phyloP scores from a whole-genome alignment of 2,888 invertebrate genomes.

The Brachypalpus laphriformis region DNA sequence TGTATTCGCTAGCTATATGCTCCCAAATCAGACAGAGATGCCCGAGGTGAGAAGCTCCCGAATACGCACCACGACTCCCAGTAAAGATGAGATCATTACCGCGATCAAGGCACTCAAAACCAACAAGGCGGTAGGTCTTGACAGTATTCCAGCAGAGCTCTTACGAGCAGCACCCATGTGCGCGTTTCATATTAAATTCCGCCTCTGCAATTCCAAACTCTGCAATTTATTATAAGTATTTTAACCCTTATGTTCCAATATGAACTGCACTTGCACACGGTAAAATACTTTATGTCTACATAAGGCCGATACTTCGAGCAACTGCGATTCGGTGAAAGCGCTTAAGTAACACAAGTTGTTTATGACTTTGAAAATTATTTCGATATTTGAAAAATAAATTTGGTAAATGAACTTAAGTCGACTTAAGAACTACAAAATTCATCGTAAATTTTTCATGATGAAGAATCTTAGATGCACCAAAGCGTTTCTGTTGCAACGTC shows the following conservation, averaged over 20 bases:
- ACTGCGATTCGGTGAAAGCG: background rate
- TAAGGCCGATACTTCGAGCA: background rate
- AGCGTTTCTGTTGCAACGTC: background rate
- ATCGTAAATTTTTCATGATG: background rate
- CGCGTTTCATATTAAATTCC: too few relatives aligned
- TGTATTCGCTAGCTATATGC: too few relatives aligned
- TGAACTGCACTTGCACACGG: slow-evolving; percentile 18
- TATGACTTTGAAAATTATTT: slow-evolving; percentile 4
- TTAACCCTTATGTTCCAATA: slow-evolving; percentile 15
- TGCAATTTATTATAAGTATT: slow-evolving; percentile 11
- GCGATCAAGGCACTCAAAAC: too few relatives aligned
- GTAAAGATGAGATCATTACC: too few relatives aligned
- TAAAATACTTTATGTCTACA: slow-evolving; percentile 12
- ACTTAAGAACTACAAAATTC: slow-evolving; percentile 4
- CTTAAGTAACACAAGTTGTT: background rate
- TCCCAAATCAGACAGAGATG: too few relatives aligned
- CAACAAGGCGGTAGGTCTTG: too few relatives aligned
- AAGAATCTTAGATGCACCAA: background rate
- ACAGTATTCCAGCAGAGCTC: too few relatives aligned
- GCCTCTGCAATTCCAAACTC: too few relatives aligned
- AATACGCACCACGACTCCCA: too few relatives aligned
- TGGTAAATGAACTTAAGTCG: slow-evolving; percentile 1
- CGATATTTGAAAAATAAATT: slow-evolving; percentile 4
- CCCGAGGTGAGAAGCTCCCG: too few relatives aligned
- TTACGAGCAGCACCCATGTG: too few relatives aligned